Conservation (phyloP, 2,888 invertebrate genomes). For the Agrypnus murinus region DNA sequence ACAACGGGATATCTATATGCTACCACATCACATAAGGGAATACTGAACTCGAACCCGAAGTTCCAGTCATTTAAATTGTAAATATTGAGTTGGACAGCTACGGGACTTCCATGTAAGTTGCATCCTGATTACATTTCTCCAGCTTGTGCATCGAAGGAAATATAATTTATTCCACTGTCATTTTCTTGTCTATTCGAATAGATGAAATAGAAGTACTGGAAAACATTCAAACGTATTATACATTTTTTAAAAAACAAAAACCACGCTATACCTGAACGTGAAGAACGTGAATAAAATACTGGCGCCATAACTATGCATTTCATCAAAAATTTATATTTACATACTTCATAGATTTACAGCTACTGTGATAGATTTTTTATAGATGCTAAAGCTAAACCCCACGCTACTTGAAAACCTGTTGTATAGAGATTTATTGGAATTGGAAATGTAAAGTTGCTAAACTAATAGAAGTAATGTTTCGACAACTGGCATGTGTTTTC, state of each 20-base stretch:
- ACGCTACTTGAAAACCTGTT: too few species aligned
- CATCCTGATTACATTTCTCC: constrained; percentile 42
- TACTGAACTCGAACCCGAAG: constrained; percentile 30
- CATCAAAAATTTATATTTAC: not conserved
- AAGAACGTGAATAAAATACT: too few species aligned
- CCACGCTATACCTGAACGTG: too few species aligned
- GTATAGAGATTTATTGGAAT: too few species aligned
- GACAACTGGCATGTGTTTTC: too few species aligned
- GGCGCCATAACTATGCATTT: not conserved
- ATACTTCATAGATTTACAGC: too few species aligned
- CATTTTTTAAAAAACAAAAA: not conserved
- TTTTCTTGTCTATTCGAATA: constrained; percentile 27
- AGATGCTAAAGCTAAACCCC: too few species aligned
- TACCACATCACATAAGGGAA: constrained; percentile 23
- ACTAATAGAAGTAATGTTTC: too few species aligned
- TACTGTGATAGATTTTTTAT: too few species aligned
- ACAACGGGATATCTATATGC: too few species aligned
- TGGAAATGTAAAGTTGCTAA: too few species aligned
- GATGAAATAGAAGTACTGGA: not conserved
- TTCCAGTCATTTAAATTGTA: constrained; percentile 48
- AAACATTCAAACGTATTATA: not conserved
- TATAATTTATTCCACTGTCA: constrained; percentile 45
- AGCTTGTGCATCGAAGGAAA: constrained; percentile 31
- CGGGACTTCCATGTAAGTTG: constrained; percentile 34
- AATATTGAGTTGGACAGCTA: constrained; percentile 42